A percentile compares a stretch with the other conserved stretches of the same genome.
These are phyloP conservation scores for Catagonus wagneri DNA, from an alignment of 2,113 vertebrate species.

Conservation along the genomic window DNA sequence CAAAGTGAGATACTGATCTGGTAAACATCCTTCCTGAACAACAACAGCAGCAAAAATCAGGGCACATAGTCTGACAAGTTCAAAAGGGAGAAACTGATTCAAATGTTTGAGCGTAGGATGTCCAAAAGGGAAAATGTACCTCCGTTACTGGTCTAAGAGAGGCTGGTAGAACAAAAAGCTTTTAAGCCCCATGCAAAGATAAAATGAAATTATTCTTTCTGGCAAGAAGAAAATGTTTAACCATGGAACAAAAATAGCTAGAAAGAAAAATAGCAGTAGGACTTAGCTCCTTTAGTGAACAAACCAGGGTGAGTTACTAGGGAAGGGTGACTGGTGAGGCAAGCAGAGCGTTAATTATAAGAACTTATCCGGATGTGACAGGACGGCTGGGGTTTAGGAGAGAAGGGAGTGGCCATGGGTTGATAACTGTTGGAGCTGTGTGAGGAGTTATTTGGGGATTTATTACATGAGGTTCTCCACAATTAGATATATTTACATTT, in stretches of 20 bases:
- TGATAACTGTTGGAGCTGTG: background rate
- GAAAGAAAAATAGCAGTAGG: background rate
- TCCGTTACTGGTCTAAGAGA: background rate
- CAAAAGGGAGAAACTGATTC: background rate
- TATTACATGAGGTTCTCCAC: background rate
- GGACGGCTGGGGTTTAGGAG: background rate
- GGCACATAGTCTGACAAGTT: background rate
- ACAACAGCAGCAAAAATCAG: background rate
- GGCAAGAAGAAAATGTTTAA: constrained; percentile 51
- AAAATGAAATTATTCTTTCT: constrained; percentile 50
- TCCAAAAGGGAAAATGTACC: background rate
- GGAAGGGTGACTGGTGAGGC: background rate
- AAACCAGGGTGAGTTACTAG: background rate
- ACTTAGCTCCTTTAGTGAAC: background rate
- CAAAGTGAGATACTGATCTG: background rate
- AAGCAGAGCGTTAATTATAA: background rate
- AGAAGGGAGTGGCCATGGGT: background rate
- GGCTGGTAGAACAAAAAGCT: background rate
- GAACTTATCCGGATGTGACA: background rate
- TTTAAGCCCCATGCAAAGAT: constrained; percentile 11
- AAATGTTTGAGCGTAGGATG: background rate
- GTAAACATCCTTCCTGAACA: background rate
- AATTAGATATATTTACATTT: background rate
- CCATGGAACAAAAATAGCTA: background rate
- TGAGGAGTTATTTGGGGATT: background rate